These are phyloP conservation scores for Argyrosomus japonicus DNA, from an alignment of 2,113 vertebrate genomes.

Conservation along the genomic window DNA sequence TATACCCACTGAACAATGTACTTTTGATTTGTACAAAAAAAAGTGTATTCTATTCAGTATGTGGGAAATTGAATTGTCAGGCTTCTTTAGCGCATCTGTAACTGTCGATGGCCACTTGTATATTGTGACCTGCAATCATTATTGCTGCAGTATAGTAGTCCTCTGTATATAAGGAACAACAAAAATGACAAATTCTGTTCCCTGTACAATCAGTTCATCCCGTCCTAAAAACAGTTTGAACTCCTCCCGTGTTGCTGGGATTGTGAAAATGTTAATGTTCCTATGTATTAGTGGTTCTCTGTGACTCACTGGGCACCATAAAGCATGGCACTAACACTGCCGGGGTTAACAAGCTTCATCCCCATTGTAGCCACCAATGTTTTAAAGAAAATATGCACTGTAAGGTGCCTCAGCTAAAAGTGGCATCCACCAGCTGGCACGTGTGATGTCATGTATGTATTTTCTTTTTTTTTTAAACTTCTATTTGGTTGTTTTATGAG, in stretches of 20 bases:
- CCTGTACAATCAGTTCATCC: constrained; percentile 34
- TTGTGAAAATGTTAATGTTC: constrained; percentile 56
- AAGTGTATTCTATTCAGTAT: constrained; percentile 38
- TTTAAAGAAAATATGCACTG: constrained; percentile 56
- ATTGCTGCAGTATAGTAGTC: constrained; percentile 61
- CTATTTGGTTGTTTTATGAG: constrained; percentile 23
- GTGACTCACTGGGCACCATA: constrained; percentile 57
- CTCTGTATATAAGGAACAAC: constrained; percentile 70
- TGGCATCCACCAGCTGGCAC: constrained; percentile 74
- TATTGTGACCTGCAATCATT: constrained; percentile 71
- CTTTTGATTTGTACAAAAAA: constrained; percentile 72
- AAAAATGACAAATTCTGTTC: constrained; percentile 25
- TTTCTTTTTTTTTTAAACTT: constrained; percentile 38
- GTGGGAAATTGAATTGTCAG: constrained; percentile 48
- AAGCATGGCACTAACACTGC: constrained; percentile 68
- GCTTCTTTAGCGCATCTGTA: constrained; percentile 72
- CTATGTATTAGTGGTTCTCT: constrained; percentile 46
- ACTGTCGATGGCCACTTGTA: constrained; percentile 73
- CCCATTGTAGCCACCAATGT: constrained; percentile 61
- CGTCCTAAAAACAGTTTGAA: background rate
- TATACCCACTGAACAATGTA: constrained; percentile 65
- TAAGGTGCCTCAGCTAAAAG: constrained; percentile 65
- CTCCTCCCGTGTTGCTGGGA: constrained; percentile 31
- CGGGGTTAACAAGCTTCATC: constrained; percentile 55
- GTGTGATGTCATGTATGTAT: constrained; percentile 70